phyloP scores from a whole-genome alignment of 1,140 invertebrate species.

The Coenobita brevimanus region DNA sequence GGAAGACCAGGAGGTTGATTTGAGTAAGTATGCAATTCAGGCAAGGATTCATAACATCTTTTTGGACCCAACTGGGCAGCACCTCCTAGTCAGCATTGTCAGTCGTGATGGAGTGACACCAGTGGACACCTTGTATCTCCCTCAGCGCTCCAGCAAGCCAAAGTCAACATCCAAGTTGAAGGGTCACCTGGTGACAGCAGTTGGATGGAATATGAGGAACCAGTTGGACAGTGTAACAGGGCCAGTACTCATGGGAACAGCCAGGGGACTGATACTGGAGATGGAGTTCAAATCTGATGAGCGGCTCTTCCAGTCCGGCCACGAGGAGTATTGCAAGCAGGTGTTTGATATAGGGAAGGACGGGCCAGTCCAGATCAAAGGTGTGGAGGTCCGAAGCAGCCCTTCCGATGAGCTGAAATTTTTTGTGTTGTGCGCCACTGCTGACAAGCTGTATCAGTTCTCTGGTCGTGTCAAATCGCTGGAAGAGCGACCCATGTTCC shows the following conservation, averaged over 20 bases:
- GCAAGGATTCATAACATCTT: constrained; percentile 83
- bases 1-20: constrained; percentile 75
- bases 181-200: constrained; percentile 90
- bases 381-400: constrained; percentile 85
- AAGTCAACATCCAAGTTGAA: constrained; percentile 82
- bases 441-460: constrained; percentile 89
- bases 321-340: constrained; percentile 92
- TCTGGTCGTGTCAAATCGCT: constrained; percentile 81
- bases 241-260: constrained; percentile 90
- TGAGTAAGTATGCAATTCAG: constrained; percentile 73
- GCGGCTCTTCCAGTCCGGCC: constrained; percentile 80
- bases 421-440: constrained; percentile 86
- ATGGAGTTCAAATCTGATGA: constrained; percentile 87
- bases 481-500: constrained; percentile 86
- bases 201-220: constrained; percentile 90
- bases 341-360: constrained; percentile 87
- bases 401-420: constrained; percentile 79
- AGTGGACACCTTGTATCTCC: constrained; percentile 86
- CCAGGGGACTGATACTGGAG: constrained; percentile 93
- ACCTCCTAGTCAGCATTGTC: constrained; percentile 85
- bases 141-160: constrained; percentile 77
- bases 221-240: constrained; percentile 82
- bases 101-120: constrained; percentile 79
- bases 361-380: constrained; percentile 85
- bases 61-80: constrained; percentile 89